phyloP scores from a whole-genome alignment of 2,113 vertebrate species.

The Notothenia coriiceps region DNA sequence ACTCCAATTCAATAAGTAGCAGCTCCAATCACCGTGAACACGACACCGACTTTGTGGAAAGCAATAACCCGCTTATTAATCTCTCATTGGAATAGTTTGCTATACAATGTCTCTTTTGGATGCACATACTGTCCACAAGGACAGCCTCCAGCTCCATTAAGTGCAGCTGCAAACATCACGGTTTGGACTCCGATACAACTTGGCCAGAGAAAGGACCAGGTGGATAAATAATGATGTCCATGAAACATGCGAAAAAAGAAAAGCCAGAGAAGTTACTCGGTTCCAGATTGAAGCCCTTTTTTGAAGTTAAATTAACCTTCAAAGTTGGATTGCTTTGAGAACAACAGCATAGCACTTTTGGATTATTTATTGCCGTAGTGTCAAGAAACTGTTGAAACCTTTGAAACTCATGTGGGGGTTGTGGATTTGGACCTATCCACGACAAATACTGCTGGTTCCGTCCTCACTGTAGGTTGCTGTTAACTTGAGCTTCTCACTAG shows the following conservation, averaged over 20 bases:
- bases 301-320: neutral
- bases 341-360: neutral
- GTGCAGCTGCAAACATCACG: slow-evolving; percentile 13
- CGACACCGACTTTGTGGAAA: neutral
- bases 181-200: neutral
- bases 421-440: neutral
- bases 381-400: neutral
- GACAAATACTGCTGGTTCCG: neutral
- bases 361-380: neutral
- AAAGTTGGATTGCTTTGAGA: neutral
- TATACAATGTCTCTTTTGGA: slow-evolving; percentile 5
- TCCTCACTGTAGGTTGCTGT: slow-evolving; percentile 4
- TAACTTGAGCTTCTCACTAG: neutral
- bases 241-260: neutral
- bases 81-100: neutral
- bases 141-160: neutral
- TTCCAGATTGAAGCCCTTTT: slow-evolving; percentile 3
- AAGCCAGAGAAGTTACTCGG: neutral
- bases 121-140: neutral
- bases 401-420: neutral
- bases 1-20: neutral
- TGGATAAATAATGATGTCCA: slow-evolving; percentile 1
- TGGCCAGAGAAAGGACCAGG: neutral
- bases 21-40: slow-evolving; percentile 4
- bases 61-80: slow-evolving; percentile 11